Conservation (phyloP, 1,140 invertebrate genomes). For the Dreissena polymorpha region DNA sequence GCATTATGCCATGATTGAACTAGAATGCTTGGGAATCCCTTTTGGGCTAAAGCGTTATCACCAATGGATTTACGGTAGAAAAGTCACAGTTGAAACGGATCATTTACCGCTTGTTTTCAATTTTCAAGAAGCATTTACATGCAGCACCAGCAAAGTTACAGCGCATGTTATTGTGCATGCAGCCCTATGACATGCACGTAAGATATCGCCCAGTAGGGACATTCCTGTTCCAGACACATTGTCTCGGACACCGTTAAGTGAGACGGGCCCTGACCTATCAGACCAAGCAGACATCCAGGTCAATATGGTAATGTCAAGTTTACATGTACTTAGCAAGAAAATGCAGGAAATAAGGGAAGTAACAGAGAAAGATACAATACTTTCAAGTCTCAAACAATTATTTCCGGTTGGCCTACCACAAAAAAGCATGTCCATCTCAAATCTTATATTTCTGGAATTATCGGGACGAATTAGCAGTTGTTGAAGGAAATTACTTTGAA, state of each 20-base stretch:
- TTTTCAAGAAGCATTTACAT: too few relatives aligned
- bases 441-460: too few relatives aligned
- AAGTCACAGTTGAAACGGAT: slow-evolving; percentile 56
- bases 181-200: too few relatives aligned
- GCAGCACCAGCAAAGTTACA: too few relatives aligned
- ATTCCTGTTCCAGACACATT: too few relatives aligned
- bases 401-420: slow-evolving; percentile 11
- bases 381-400: not conserved
- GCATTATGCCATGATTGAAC: slow-evolving; percentile 63
- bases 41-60: slow-evolving; percentile 81
- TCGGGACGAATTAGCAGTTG: too few relatives aligned
- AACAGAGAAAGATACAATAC: too few relatives aligned
- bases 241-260: too few relatives aligned
- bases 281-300: not conserved
- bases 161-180: too few relatives aligned
- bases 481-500: too few relatives aligned
- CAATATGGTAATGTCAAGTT: not conserved
- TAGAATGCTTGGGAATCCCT: slow-evolving; percentile 39
- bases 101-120: slow-evolving; percentile 59
- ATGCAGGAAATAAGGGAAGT: not conserved
- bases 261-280: not conserved
- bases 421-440: not conserved
- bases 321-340: not conserved
- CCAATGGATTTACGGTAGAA: slow-evolving; percentile 76
- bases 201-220: too few relatives aligned